Percentiles rank a stretch among this genome's conserved stretches.
phyloP scores from a whole-genome alignment of 1,140 invertebrate species.

The silkworm (Bombyx mori) region ASM3026992v2 NC_085124.1:10076001-10076500 shows the following conservation, averaged over 20 bases:
- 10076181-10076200: no score
- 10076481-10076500: slow-evolving; percentile 56
- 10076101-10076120: no score
- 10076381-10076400: slow-evolving; percentile 27
- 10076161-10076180: slow-evolving; percentile 16
- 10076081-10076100: slow-evolving; percentile 15
- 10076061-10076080: slow-evolving; percentile 14
- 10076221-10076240: background rate
- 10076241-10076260: slow-evolving; percentile 18
- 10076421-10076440: slow-evolving; percentile 39
- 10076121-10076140: slow-evolving; percentile 43
- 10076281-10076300: slow-evolving; percentile 20
- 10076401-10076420: slow-evolving; percentile 36
- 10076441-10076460: slow-evolving; percentile 56
- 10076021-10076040: slow-evolving; percentile 50
- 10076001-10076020: slow-evolving; percentile 68
- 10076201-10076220: no score
- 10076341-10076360: background rate
- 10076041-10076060: slow-evolving; percentile 23
- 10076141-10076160: slow-evolving; percentile 22
- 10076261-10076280: slow-evolving; percentile 21
- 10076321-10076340: no score
- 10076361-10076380: background rate
- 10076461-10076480: slow-evolving; percentile 60
- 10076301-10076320: background rate